These are phyloP conservation scores for Oryzias javanicus DNA, from an alignment of 2,113 vertebrate species.

Conservation along the genomic window DNA sequence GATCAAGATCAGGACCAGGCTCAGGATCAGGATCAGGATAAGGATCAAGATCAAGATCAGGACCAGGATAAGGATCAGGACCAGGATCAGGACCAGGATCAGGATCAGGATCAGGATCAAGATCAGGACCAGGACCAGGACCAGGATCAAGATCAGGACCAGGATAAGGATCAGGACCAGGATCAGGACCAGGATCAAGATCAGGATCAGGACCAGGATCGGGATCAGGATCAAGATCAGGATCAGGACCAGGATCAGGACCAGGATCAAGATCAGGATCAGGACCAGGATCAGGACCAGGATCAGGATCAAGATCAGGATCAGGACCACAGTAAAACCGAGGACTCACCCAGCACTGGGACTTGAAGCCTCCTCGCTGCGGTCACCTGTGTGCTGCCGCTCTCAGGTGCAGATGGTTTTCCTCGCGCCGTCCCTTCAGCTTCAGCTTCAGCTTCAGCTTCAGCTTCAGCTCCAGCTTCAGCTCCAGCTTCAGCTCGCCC, in stretches of 20 bases:
- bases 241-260: background rate
- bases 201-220: too few species aligned
- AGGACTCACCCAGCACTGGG: slow-evolving; percentile 72
- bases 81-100: too few species aligned
- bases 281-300: too few species aligned
- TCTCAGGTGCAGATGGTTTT: slow-evolving; percentile 33
- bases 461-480: slow-evolving; percentile 11
- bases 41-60: background rate
- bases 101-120: background rate
- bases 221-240: too few species aligned
- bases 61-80: too few species aligned
- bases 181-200: background rate
- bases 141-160: too few species aligned
- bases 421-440: slow-evolving; percentile 22
- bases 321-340: too few species aligned
- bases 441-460: background rate
- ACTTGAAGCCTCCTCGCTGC: slow-evolving; percentile 59
- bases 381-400: slow-evolving; percentile 42
- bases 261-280: background rate
- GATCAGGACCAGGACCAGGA: too few species aligned
- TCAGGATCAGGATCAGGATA: too few species aligned
- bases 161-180: too few species aligned
- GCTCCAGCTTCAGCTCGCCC: slow-evolving; percentile 45
- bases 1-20: too few species aligned
- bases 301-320: background rate